phyloP scores from a whole-genome alignment of 92 coral and sea anemone genomes.

The Porites cylindrica region DNA sequence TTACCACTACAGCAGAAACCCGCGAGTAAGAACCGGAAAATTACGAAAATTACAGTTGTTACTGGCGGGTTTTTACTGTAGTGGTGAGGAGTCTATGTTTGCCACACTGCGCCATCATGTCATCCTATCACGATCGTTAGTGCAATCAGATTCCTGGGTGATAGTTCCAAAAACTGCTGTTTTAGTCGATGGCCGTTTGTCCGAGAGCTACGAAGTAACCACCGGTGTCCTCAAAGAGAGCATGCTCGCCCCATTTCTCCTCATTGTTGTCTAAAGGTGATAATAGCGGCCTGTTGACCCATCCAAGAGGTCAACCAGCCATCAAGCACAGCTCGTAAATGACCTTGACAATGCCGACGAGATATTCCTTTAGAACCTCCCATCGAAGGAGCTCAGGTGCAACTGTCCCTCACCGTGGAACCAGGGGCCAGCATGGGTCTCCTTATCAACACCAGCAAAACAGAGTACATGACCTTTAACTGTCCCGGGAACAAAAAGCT shows the following conservation, averaged over 20 bases:
- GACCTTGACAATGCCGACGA: conserved; percentile 17
- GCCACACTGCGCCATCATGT: background rate
- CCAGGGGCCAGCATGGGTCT: too few relatives aligned
- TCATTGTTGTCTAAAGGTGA: background rate
- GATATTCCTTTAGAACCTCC: background rate
- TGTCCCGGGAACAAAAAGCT: too few relatives aligned
- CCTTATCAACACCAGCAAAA: too few relatives aligned
- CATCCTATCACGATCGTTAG: background rate
- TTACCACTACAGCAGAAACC: background rate
- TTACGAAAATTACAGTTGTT: background rate
- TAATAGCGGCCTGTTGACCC: background rate
- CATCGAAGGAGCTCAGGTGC: background rate
- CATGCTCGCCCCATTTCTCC: background rate
- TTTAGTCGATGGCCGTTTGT: background rate
- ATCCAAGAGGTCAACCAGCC: background rate
- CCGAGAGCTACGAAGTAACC: conserved; percentile 4
- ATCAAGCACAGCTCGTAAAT: conserved; percentile 5
- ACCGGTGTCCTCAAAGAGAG: conserved; percentile 14
- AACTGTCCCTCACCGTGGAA: background rate
- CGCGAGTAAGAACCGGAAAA: too few relatives aligned
- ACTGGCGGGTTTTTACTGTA: too few relatives aligned
- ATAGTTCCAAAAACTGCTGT: background rate
- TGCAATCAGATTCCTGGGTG: background rate
- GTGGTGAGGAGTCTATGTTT: background rate
- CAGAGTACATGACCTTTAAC: too few relatives aligned